These are phyloP conservation scores for Elanoides forficatus DNA, from an alignment of 2,113 vertebrate species.

Conservation along the genomic window DNA sequence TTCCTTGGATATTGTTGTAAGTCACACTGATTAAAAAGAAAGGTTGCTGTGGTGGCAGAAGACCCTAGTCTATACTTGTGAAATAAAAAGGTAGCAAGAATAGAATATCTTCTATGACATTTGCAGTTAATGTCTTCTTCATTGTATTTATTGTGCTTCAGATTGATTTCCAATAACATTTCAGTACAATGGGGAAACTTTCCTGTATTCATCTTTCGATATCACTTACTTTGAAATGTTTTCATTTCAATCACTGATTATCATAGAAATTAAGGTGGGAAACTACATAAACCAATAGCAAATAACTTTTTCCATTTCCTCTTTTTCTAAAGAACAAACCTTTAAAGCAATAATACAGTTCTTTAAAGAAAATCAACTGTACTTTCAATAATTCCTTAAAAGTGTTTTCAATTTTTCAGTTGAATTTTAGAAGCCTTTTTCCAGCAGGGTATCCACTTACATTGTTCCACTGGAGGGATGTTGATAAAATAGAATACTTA, in stretches of 20 bases:
- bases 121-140: background rate
- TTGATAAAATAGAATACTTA: background rate
- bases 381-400: background rate
- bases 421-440: background rate
- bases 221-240: background rate
- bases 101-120: background rate
- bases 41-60: background rate
- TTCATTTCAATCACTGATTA: background rate
- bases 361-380: background rate
- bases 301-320: background rate
- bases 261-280: background rate
- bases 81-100: background rate
- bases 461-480: background rate
- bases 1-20: background rate
- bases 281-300: background rate
- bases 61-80: background rate
- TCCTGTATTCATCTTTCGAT: background rate
- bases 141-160: background rate
- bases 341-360: background rate
- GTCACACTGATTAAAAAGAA: background rate
- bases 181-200: background rate
- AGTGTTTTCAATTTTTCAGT: background rate
- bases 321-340: fast-evolving
- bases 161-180: background rate
- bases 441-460: background rate